A percentile compares a stretch with the other conserved stretches of the same genome.
Conservation (phyloP, 2,888 invertebrate species). For the Coelopa pilipes region DNA sequence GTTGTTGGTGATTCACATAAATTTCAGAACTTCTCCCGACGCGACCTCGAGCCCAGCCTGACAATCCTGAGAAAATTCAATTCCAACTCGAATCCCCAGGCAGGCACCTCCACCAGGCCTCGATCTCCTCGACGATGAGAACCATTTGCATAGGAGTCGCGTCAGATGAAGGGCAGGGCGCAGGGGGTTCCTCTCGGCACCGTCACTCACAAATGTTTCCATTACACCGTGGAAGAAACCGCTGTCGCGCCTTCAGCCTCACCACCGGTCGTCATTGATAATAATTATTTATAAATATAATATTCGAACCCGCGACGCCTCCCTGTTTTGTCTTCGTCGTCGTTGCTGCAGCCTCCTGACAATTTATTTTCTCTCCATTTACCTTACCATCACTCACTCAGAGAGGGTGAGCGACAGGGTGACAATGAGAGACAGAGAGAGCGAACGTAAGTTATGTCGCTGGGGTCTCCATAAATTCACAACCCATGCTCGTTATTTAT, state of each 20-base stretch:
- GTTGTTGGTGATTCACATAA: neutral
- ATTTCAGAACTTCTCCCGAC: conserved; percentile 4
- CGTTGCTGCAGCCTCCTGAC: conserved; percentile 9
- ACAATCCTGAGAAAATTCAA: conserved; percentile 31
- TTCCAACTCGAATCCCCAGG: neutral
- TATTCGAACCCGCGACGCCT: conserved; percentile 4
- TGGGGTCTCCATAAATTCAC: conserved; percentile 54
- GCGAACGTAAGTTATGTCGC: conserved; percentile 41
- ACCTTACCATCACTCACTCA: neutral
- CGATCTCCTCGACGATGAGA: conserved; percentile 21
- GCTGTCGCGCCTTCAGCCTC: neutral
- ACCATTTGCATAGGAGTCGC: conserved; percentile 5
- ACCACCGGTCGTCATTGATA: too few relatives aligned
- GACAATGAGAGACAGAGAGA: neutral
- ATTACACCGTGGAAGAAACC: conserved; percentile 18
- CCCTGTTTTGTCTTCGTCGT: neutral
- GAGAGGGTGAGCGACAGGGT: too few relatives aligned
- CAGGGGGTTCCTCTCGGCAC: neutral
- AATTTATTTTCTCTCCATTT: conserved; percentile 7
- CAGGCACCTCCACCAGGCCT: conserved; percentile 13
- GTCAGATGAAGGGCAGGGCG: neutral
- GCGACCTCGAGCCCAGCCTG: neutral
- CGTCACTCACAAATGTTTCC: conserved; percentile 35
- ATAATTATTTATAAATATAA: conserved; percentile 37
- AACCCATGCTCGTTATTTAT: conserved; percentile 55